Evolutionary conservation across 1,140 invertebrate genomes (phyloP).

Genomic region (Drosophila tristis): DNA sequence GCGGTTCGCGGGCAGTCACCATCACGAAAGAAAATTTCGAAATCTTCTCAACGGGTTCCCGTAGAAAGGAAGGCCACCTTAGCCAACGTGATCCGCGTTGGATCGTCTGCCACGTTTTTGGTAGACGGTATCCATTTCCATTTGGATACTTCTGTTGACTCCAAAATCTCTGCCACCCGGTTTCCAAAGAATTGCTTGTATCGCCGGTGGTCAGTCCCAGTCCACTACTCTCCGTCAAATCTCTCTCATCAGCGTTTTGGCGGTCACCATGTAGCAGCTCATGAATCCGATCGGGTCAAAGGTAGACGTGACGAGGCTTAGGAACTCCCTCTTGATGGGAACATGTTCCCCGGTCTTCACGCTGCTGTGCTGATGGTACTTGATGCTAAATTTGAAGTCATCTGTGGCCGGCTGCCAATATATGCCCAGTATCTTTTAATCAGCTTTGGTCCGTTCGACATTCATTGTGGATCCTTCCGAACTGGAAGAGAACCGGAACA

Average conservation of each 20-base stretch:
- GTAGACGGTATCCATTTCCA: slow-evolving; percentile 10
- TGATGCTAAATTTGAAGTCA: slow-evolving; percentile 13
- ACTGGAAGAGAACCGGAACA: slow-evolving; percentile 6
- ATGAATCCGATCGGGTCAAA: slow-evolving; percentile 5
- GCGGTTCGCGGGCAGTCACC: neutral
- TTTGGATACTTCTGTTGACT: slow-evolving; percentile 17
- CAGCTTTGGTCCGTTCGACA: neutral
- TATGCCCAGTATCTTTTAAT: slow-evolving; percentile 11
- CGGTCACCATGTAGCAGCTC: neutral
- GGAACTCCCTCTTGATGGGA: slow-evolving; percentile 8
- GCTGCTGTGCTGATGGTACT: slow-evolving; percentile 1
- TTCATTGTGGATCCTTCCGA: neutral
- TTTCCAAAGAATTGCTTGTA: slow-evolving; percentile 64
- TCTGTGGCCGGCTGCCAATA: slow-evolving; percentile 20
- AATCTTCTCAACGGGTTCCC: neutral
- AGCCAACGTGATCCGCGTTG: neutral
- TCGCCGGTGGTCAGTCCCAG: neutral
- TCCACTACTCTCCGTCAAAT: neutral
- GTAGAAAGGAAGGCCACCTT: neutral
- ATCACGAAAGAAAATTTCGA: neutral
- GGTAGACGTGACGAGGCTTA: no score
- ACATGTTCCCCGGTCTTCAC: neutral
- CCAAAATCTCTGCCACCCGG: slow-evolving; percentile 57
- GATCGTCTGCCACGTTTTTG: neutral
- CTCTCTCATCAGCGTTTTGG: neutral